phyloP scores from a whole-genome alignment of 2,888 invertebrate species.

The Molanna angustata region DNA sequence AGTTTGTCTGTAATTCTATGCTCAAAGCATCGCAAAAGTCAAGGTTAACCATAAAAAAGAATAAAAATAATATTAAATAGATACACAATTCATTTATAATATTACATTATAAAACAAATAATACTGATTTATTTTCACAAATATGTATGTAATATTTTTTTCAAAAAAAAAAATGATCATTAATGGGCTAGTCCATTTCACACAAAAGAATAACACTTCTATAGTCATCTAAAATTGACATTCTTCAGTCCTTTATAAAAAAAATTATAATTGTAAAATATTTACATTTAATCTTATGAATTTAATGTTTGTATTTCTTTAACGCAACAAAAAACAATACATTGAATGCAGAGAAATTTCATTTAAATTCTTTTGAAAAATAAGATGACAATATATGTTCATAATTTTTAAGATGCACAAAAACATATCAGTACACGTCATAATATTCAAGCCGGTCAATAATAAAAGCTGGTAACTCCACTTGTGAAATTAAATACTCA shows the following conservation, averaged over 20 bases:
- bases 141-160: not conserved
- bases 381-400: too few relatives aligned
- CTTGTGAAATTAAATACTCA: too few relatives aligned
- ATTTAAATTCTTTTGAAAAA: too few relatives aligned
- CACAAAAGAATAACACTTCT: constrained; percentile 5
- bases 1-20: too few relatives aligned
- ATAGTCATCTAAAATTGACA: constrained; percentile 18
- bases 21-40: too few relatives aligned
- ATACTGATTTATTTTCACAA: not conserved
- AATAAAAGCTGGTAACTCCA: too few relatives aligned
- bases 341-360: too few relatives aligned
- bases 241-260: constrained; percentile 10
- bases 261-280: constrained; percentile 3
- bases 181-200: not conserved
- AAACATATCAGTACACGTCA: too few relatives aligned
- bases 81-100: not conserved
- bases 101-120: not conserved
- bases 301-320: too few relatives aligned
- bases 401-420: too few relatives aligned
- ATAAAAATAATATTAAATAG: not conserved
- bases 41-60: constrained; percentile 2
- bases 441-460: too few relatives aligned
- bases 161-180: not conserved
- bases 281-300: constrained; percentile 9
- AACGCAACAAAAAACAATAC: too few relatives aligned